phyloP scores from a whole-genome alignment of 1,140 invertebrate genomes.

The Drosophila murphyi region DNA sequence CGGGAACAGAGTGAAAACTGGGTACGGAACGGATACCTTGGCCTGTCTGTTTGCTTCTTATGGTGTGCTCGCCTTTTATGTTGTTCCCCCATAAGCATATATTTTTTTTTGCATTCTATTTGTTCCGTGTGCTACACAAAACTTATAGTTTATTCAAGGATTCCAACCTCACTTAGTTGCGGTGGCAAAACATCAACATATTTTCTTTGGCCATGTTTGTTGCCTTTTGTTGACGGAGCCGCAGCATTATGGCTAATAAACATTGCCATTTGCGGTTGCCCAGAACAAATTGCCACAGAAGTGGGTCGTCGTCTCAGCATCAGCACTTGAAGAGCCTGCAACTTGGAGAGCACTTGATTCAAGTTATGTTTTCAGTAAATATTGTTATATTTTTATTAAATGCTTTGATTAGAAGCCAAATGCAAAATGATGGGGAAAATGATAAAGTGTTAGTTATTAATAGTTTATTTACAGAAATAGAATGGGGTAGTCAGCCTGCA shows the following conservation, averaged over 20 bases:
- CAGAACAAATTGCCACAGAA: constrained; percentile 32
- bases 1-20: constrained; percentile 15
- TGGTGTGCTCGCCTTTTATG: background rate
- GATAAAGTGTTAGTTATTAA: background rate
- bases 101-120: constrained; percentile 35
- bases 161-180: constrained; percentile 23
- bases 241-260: constrained; percentile 83
- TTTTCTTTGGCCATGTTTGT: constrained; percentile 53
- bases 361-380: background rate
- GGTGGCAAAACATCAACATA: constrained; percentile 52
- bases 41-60: constrained; percentile 23
- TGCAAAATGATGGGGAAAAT: background rate
- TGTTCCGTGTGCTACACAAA: constrained; percentile 45
- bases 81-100: background rate
- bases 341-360: background rate
- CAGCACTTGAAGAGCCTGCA: constrained; percentile 17
- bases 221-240: constrained; percentile 56
- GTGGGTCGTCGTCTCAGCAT: constrained; percentile 46
- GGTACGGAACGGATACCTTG: constrained; percentile 62
- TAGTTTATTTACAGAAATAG: no score
- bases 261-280: constrained; percentile 78
- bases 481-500: no score
- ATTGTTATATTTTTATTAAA: background rate
- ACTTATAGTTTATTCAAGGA: constrained; percentile 80
- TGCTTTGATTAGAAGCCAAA: background rate